Base-by-base conservation (phyloP, 2,797 vertebrate genomes). In the Ctenopoma kingsleyae region DNA sequence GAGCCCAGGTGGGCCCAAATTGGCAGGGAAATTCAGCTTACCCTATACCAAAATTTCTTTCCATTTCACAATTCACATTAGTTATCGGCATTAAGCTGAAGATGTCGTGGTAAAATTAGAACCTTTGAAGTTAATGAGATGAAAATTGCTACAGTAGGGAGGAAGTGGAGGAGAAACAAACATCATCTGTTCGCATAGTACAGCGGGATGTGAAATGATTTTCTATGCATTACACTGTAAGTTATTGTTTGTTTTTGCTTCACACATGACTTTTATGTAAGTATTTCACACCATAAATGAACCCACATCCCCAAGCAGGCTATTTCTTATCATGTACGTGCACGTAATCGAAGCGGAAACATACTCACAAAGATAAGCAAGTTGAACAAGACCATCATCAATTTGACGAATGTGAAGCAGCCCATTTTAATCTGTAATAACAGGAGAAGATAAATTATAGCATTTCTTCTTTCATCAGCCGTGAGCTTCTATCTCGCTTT, bases 381-480 rank as follows among this genome's bases (percentile, higher is more conserved):
- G 90, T 97, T 97, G 94, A 97, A 96, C 64, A 97, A 60, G 82
- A 95, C 36, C 96, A 97, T 97, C 91, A 95, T 91, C 51, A 94
- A 78, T 87, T 96, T 97, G 89, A 97, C 76, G 66, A 97, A 96
- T 54, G 87, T 93, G 91, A 96, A 97, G 91, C 91, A 95, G 68
- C 94, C 90, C 97, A 98, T 98, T 89, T 93, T 95, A 80, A 91
- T 81, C 92, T 94, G 87, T 25, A 84, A 88, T 66, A 80, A 87
- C 50, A 66, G 58, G 43, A 78, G 27, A 71, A 78, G 68, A 87
- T 84, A 15, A 67, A 62, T 76, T 53, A 55, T 32, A 51, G 40
- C 50, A 32, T 71, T 76, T 78, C 57, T 30, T 59, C 53, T 72
- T 60, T 67, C 67, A 77, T 79, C 59, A 68, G 53, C 27, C 2